A percentile compares a stretch with the other conserved stretches of the same genome.
Evolutionary conservation across 2,888 invertebrate species (phyloP).

Genomic region (Teleogryllus oceanicus): DNA sequence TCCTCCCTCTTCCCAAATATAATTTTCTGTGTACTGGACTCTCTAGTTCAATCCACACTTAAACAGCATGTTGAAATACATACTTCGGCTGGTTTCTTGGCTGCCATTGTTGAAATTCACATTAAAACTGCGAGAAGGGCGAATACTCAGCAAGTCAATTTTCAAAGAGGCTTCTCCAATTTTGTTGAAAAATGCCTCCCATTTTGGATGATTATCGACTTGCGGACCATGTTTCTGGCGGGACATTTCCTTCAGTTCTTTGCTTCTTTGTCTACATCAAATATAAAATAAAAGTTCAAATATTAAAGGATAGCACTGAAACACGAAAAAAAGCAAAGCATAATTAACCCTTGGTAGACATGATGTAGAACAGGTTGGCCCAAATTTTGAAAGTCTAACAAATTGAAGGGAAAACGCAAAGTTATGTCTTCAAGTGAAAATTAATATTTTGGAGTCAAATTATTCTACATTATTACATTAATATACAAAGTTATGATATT

Average conservation of each 20-base stretch:
- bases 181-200: slow-evolving; percentile 56
- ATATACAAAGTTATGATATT: too few relatives aligned
- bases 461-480: too few relatives aligned
- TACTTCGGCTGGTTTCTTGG: background rate
- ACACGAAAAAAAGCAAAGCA: too few relatives aligned
- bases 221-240: slow-evolving; percentile 62
- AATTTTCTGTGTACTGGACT: too few relatives aligned
- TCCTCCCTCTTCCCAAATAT: too few relatives aligned
- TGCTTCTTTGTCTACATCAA: slow-evolving; percentile 54
- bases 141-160: slow-evolving; percentile 67
- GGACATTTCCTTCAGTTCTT: slow-evolving; percentile 63
- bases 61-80: background rate
- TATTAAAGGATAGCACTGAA: background rate
- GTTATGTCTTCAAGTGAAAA: too few relatives aligned
- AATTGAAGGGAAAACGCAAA: too few relatives aligned
- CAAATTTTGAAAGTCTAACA: too few relatives aligned
- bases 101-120: slow-evolving; percentile 48
- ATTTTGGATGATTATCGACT: background rate
- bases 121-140: slow-evolving; percentile 58
- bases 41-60: too few relatives aligned
- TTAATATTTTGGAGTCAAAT: too few relatives aligned
- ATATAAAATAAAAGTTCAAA: slow-evolving; percentile 25
- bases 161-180: slow-evolving; percentile 64
- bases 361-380: too few relatives aligned
- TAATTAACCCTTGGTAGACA: too few relatives aligned